Base-by-base conservation (phyloP, 2,888 invertebrate species). In the Latrodectus elegans region DNA sequence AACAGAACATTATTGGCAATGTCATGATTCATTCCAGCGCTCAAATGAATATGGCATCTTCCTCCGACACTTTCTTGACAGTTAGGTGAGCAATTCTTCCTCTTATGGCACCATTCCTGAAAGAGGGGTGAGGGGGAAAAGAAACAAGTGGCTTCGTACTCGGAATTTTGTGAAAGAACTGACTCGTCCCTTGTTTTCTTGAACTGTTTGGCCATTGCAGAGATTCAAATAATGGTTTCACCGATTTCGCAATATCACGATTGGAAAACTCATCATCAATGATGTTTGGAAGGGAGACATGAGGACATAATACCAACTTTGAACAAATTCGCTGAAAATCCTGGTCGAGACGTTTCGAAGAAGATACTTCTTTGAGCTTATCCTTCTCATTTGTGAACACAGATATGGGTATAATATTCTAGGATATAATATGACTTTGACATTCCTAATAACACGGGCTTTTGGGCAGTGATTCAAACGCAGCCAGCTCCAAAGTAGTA, bases 181-280 rank as follows among this genome's bases (percentile, higher is more conserved):
- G 26, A 26, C 65, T 73, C 26, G 22, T 53, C 49, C 38, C 22
- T 64, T n/a, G 73, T 17, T 49, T 87, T 85, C 79, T 79, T 79
- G 53, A 85, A 80, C 72, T 55, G 52, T 67, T 86, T 22, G 49
- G 73, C 17, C 17, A 49, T 22, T 73, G 64, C 38, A 84, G 88
- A 26, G 88, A 70, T 82, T 89, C 88, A 71, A 89, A 89, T 38
- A 89, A 67, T 73, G 75, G 77, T 78, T 89, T 89, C 65, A 82
- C 86, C 60, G 81, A 78, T 70, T 89, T 89, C 38, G 89, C 89
- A 17, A 87, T 90, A 81, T 90, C 90, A 49, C 84, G 89, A 71
- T 89, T 88, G 26, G 89, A 89, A 26, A 90, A 73, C 52, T 90
- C 89, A 26, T 87, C 88, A 67, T 80, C 84, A 64, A 71, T 88